Conservation (phyloP, 2,113 vertebrate species). For the Donacobius atricapilla region DNA sequence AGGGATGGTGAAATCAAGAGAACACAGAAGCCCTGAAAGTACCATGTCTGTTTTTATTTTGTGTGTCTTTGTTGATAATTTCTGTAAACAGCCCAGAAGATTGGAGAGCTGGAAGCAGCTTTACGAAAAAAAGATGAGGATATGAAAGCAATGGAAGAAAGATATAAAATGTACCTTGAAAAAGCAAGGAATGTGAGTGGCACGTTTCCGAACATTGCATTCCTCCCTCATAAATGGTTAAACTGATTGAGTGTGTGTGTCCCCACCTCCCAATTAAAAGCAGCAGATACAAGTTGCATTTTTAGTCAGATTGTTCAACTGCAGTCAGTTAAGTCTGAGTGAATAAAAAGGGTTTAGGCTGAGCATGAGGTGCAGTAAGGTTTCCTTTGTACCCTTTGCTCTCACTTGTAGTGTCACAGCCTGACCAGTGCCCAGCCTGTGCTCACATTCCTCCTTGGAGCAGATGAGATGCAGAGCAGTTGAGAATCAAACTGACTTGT, state of each 20-base stretch:
- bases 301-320: neutral
- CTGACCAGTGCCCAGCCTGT: neutral
- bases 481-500: neutral
- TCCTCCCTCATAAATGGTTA: neutral
- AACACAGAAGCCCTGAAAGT: neutral
- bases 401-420: neutral
- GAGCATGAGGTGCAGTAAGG: neutral
- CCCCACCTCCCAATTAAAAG: neutral
- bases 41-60: neutral
- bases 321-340: neutral
- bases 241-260: neutral
- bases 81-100: slow-evolving; percentile 79
- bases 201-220: neutral
- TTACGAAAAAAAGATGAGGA: slow-evolving; percentile 97
- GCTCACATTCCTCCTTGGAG: neutral
- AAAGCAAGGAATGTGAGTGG: slow-evolving; percentile 93
- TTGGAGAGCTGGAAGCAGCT: slow-evolving; percentile 89
- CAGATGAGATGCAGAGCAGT: neutral
- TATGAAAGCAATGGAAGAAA: slow-evolving; percentile 97
- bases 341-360: neutral
- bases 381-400: neutral
- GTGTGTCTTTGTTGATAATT: neutral
- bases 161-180: slow-evolving; percentile 98
- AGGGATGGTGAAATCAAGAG: neutral
- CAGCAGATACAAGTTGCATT: neutral